Percentiles rank a stretch among this genome's conserved stretches.
Conservation (phyloP, 2,888 invertebrate species). For the Cosmia pyralina region DNA sequence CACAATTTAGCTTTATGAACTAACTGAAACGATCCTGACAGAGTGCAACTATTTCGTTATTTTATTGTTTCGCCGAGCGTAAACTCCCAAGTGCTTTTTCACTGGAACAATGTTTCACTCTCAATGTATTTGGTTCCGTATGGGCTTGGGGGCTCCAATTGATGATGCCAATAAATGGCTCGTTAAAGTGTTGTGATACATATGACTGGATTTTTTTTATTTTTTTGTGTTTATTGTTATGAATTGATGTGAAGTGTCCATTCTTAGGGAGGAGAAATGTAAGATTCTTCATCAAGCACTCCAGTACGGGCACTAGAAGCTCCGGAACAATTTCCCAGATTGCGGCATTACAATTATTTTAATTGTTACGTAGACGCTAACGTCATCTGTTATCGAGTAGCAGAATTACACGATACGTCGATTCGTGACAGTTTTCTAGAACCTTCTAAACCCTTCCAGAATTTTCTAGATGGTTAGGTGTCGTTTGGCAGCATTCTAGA, state of each 20-base stretch:
- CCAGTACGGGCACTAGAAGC: too few relatives aligned
- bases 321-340: too few relatives aligned
- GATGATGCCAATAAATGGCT: slow-evolving; percentile 10
- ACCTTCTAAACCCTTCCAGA: too few relatives aligned
- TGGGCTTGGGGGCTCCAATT: slow-evolving; percentile 13
- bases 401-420: too few relatives aligned
- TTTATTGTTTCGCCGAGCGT: slow-evolving; percentile 46
- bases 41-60: slow-evolving; percentile 40
- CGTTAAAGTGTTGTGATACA: background rate
- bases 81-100: slow-evolving; percentile 52
- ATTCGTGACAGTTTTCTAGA: too few relatives aligned
- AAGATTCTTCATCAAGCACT: background rate
- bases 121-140: slow-evolving; percentile 41
- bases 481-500: too few relatives aligned
- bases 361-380: too few relatives aligned
- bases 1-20: slow-evolving; percentile 41
- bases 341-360: too few relatives aligned
- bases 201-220: background rate
- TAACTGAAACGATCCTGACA: slow-evolving; percentile 30
- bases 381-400: too few relatives aligned
- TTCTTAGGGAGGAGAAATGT: background rate
- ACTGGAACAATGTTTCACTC: slow-evolving; percentile 41
- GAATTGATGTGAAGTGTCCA: background rate
- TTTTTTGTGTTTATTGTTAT: background rate
- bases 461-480: too few relatives aligned